phyloP scores from a whole-genome alignment of 1,140 invertebrate species.

The Brachionus asplanchnoidis region DNA sequence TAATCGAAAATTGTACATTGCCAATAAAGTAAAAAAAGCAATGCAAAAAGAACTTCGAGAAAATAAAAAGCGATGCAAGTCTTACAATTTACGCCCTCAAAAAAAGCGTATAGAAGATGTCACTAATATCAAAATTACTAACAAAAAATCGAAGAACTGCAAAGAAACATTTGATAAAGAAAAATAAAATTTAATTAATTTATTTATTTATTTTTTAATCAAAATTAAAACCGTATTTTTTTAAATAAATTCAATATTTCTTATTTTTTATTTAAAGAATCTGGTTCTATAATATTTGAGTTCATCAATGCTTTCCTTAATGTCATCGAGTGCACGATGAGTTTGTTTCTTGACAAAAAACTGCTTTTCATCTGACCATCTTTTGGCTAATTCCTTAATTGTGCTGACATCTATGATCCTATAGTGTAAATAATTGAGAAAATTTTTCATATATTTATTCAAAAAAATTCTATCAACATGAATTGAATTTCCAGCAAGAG shows the following conservation, averaged over 20 bases:
- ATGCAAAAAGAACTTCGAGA: not conserved
- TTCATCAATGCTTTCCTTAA: constrained; percentile 78
- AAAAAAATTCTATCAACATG: constrained; percentile 67
- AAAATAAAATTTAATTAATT: not conserved
- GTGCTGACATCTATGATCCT: constrained; percentile 85
- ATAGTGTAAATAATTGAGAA: constrained; percentile 77
- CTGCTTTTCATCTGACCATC: constrained; percentile 43
- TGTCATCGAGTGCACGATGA: constrained; percentile 69
- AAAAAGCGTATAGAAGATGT: not conserved
- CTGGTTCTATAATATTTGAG: constrained; percentile 67
- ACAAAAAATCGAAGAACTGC: not conserved
- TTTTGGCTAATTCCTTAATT: constrained; percentile 74
- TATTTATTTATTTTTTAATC: not conserved
- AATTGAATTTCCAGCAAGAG: constrained; percentile 82
- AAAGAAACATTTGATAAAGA: too few relatives aligned
- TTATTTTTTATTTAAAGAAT: constrained; percentile 59
- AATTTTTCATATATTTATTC: constrained; percentile 53
- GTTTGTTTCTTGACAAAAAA: not conserved
- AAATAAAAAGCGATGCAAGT: not conserved
- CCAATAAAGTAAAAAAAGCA: not conserved
- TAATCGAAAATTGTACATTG: not conserved
- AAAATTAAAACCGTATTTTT: not conserved
- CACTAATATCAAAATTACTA: not conserved
- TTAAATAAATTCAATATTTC: not conserved
- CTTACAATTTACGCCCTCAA: not conserved